A percentile compares a stretch with the other conserved stretches of the same genome.
Conservation (phyloP, 2,888 invertebrate genomes). For the Melangyna quadrimaculata region DNA sequence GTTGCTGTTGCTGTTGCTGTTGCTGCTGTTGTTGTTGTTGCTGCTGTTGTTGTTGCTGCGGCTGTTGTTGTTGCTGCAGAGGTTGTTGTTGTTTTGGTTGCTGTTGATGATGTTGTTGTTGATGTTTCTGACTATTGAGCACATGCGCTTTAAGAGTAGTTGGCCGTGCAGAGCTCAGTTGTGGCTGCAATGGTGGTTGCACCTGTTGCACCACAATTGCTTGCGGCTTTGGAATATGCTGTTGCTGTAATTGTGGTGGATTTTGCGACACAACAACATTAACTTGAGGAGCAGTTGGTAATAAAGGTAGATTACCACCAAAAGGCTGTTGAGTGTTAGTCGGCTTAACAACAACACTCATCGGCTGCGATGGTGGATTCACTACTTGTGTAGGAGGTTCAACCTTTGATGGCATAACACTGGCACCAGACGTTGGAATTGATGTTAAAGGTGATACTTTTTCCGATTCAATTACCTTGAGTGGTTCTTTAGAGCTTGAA, state of each 20-base stretch:
- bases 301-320: slow-evolving; percentile 55
- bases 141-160: slow-evolving; percentile 86
- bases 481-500: slow-evolving; percentile 73
- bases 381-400: slow-evolving; percentile 72
- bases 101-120: slow-evolving; percentile 68
- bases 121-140: slow-evolving; percentile 82
- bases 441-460: slow-evolving; percentile 50
- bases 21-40: slow-evolving; percentile 48
- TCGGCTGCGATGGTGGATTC: slow-evolving; percentile 69
- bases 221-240: slow-evolving; percentile 74
- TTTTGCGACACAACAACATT: slow-evolving; percentile 54
- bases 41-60: slow-evolving; percentile 78
- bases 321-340: slow-evolving; percentile 72
- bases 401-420: slow-evolving; percentile 29
- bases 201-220: slow-evolving; percentile 77
- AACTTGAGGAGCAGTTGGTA: slow-evolving; percentile 48
- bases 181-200: slow-evolving; percentile 79
- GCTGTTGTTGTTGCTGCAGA: slow-evolving; percentile 69
- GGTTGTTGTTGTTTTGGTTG: slow-evolving; percentile 73
- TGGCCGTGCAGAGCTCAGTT: slow-evolving; percentile 79
- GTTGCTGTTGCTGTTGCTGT: slow-evolving; percentile 76
- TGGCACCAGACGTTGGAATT: slow-evolving; percentile 56
- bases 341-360: slow-evolving; percentile 79
- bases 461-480: slow-evolving; percentile 73
- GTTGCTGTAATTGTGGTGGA: slow-evolving; percentile 77